These are phyloP conservation scores for Conchocele bisecta DNA, from an alignment of 2,888 invertebrate genomes.

Conservation along the genomic window DNA sequence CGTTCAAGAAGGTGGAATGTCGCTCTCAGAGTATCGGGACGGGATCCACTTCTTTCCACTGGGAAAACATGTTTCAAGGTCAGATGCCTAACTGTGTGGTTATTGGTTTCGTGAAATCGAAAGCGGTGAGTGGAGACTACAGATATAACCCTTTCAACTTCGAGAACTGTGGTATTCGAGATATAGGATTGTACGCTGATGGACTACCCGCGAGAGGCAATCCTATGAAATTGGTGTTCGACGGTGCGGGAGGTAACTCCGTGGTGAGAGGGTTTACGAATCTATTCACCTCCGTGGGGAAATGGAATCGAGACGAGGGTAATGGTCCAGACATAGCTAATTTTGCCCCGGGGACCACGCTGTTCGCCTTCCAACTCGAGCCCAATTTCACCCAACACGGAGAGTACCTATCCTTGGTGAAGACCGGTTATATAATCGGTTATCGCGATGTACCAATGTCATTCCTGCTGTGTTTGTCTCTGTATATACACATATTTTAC, in stretches of 20 bases:
- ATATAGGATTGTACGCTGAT: constrained; percentile 35
- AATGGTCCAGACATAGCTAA: constrained; percentile 3
- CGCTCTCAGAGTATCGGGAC: constrained; percentile 30
- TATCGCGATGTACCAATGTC: no score
- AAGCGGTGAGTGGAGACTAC: constrained; percentile 31
- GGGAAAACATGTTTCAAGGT: constrained; percentile 42
- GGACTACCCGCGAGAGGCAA: constrained; percentile 33
- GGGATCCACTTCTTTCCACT: constrained; percentile 34
- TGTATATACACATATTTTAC: no score
- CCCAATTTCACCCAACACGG: constrained; percentile 12
- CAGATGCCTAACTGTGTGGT: constrained; percentile 16
- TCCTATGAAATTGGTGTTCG: constrained; percentile 25
- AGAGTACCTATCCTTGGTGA: constrained; percentile 10
- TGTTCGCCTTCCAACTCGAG: constrained; percentile 21
- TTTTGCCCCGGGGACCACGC: constrained; percentile 8
- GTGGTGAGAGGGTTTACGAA: constrained; percentile 24
- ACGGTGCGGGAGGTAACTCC: background rate
- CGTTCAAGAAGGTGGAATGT: constrained; percentile 27
- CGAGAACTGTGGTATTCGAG: constrained; percentile 29
- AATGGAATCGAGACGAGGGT: constrained; percentile 33
- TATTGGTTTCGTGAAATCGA: constrained; percentile 36
- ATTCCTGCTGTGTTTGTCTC: no score
- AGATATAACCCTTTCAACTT: constrained; percentile 41
- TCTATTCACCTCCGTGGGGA: constrained; percentile 24
- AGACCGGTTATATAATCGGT: no score